Evolutionary conservation across 1,140 invertebrate species (phyloP).

Genomic region (Phthorimaea operculella): DNA sequence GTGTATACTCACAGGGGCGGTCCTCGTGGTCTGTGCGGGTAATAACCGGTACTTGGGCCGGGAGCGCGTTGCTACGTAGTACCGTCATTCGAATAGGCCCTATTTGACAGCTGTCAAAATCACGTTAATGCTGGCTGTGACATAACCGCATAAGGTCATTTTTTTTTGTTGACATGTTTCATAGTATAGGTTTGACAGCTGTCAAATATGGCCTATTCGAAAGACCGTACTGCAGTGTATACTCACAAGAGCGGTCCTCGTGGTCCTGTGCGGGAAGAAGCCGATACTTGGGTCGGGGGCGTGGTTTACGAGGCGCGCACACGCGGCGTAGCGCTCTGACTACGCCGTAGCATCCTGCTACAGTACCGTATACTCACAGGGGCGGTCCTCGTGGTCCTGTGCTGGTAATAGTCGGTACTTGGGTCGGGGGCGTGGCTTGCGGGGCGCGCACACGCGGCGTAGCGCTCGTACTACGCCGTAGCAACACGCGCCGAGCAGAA

Average conservation of each 20-base stretch:
- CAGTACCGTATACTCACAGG: no score
- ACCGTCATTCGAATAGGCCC: no score
- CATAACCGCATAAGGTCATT: no score
- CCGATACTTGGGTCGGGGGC: conserved; percentile 37
- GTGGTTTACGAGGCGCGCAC: no score
- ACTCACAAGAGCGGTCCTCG: conserved; percentile 48
- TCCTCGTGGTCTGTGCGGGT: conserved; percentile 32
- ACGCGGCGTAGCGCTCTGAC: conserved; percentile 24
- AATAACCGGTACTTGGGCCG: conserved; percentile 43
- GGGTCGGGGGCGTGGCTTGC: conserved; percentile 29
- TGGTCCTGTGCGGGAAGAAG: no score
- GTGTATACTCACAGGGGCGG: no score
- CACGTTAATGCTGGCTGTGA: conserved; percentile 40
- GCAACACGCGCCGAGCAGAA: conserved; percentile 19
- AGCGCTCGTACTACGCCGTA: conserved; percentile 24
- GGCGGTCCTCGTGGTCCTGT: conserved; percentile 28
- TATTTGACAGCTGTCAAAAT: no score
- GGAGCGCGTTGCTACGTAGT: conserved; percentile 26
- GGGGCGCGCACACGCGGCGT: conserved; percentile 30
- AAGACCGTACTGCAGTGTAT: conserved; percentile 21
- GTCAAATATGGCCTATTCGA: no score
- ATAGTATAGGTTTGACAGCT: no score
- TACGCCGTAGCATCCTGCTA: conserved; percentile 20
- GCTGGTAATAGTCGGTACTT: conserved; percentile 46
- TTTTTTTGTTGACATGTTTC: no score